Evolutionary conservation across 2,113 vertebrate genomes (phyloP).

Genomic region (Caloenas nicobarica): DNA sequence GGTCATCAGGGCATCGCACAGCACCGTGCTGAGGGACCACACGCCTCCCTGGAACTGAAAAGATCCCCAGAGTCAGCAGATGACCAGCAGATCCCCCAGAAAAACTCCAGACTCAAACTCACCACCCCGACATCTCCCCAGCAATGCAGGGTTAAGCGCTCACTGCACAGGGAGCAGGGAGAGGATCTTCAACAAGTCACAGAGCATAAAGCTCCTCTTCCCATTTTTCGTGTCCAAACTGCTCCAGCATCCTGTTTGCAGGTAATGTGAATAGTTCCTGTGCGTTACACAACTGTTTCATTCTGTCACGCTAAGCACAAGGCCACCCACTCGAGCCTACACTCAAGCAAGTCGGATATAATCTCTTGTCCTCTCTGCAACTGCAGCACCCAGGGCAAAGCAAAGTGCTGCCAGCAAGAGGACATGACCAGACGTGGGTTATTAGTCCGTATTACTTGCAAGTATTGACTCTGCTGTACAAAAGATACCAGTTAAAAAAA

Average conservation of each 20-base stretch:
- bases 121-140: not conserved
- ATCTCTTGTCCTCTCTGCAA: not conserved
- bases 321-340: not conserved
- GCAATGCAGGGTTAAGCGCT: not conserved
- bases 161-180: not conserved
- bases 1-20: constrained; percentile 91
- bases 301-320: not conserved
- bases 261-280: accelerated
- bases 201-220: not conserved
- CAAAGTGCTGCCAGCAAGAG: not conserved
- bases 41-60: constrained; percentile 90
- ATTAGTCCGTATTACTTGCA: not conserved
- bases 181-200: not conserved
- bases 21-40: constrained; percentile 81
- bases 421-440: accelerated
- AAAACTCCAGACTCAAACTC: not conserved
- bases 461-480: not conserved
- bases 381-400: not conserved
- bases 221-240: not conserved
- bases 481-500: not conserved
- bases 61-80: not conserved
- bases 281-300: not conserved
- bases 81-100: not conserved
- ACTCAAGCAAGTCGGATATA: not conserved
- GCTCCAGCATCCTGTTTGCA: not conserved